Evolutionary conservation across 2,888 invertebrate genomes (phyloP), one percentile per base, ranked within the genome.

Genomic region (Schizotus pectinicornis): DNA sequence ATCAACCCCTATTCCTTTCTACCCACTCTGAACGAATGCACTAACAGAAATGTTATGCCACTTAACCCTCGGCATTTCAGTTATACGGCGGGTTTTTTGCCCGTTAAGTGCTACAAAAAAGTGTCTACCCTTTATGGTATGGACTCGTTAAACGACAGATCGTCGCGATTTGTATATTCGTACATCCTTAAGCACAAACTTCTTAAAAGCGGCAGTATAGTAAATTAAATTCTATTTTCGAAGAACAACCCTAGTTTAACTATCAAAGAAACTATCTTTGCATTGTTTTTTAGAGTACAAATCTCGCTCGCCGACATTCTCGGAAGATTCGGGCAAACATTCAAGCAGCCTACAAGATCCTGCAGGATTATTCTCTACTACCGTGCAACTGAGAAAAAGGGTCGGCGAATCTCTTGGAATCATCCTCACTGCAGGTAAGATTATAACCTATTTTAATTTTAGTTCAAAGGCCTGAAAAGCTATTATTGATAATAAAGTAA

Each of bases 391-490:
- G 61, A 67, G 81, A 51, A 83, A 83, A 56, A 80, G 82, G 8
- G 80, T 80, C 0, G 85, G 85, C 38, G 83, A 84, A 73, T 78
- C 83, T 9, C 81, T 86, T 63, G 86, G 86, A 68, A 83, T 86
- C 64, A 81, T 85, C 70, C 81, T 86, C 78, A 81, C 84, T 79
- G 81, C 68, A 22, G 22, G 22, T 22, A 22, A 22, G 22, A 5
- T 22, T 22, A 22, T 3, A 22, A 22, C 5, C 22, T 22, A 22
- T 3, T 3, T 2, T 22, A 22, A 22, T 22, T 22, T 22, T 3
- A 22, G n/a, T n/a, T 22, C 22, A 2, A 22, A 2, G 2, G 22
- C 22, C 5, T 22, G 22, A 22, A 22, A 22, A 22, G 22, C 22
- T 22, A 22, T 5, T 22, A 3, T 3, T 22, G 22, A 22, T 22